phyloP scores from a whole-genome alignment of 2,888 invertebrate genomes.

The Aspidiotus rigidus region DNA sequence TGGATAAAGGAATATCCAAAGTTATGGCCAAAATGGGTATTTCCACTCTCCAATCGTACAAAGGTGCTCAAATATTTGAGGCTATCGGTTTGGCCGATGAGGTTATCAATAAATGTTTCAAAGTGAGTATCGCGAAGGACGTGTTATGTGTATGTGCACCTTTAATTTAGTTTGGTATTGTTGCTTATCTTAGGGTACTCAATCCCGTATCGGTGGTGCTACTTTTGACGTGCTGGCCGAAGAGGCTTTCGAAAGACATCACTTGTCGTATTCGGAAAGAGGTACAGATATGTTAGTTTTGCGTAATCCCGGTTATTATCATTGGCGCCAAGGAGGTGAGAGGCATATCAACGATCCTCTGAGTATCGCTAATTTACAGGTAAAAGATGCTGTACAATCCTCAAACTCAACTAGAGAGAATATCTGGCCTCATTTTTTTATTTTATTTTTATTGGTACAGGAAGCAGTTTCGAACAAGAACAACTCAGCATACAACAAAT shows the following conservation, averaged over 20 bases:
- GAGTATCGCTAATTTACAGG: conserved; percentile 64
- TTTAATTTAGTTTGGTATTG: background rate
- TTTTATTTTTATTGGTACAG: conserved; percentile 43
- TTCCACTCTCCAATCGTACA: conserved; percentile 95
- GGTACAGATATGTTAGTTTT: conserved; percentile 62
- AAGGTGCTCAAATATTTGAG: conserved; percentile 98
- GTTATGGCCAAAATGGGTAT: conserved; percentile 99
- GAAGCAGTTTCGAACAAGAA: conserved; percentile 80
- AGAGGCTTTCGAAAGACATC: conserved; percentile 75
- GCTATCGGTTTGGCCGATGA: conserved; percentile 90
- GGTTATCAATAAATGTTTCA: conserved; percentile 90
- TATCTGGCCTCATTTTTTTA: background rate
- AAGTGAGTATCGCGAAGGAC: conserved; percentile 43
- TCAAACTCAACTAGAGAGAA: background rate
- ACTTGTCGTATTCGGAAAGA: conserved; percentile 59
- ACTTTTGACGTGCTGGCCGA: conserved; percentile 76
- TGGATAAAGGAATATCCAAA: conserved; percentile 82
- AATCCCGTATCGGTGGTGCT: conserved; percentile 75
- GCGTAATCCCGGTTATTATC: conserved; percentile 84
- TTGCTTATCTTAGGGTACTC: conserved; percentile 49
- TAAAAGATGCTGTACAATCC: conserved; percentile 39
- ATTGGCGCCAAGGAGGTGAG: conserved; percentile 96
- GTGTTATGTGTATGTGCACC: background rate
- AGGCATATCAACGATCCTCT: conserved; percentile 95
- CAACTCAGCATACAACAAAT: conserved; percentile 70